phyloP scores from a whole-genome alignment of 2,113 vertebrate genomes.

The Meleagris gallopavo region DNA sequence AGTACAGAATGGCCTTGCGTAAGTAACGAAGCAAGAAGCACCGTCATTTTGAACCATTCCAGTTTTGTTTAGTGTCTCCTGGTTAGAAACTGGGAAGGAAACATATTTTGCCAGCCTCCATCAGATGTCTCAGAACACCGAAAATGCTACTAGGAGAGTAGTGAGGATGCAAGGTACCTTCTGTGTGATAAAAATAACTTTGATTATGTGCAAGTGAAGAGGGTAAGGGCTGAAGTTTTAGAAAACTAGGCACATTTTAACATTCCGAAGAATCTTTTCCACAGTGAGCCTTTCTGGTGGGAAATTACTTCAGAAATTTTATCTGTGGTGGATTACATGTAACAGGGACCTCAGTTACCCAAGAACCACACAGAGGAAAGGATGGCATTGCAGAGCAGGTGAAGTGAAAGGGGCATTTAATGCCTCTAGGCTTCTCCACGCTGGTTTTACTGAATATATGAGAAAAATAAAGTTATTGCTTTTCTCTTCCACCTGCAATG shows the following conservation, averaged over 20 bases:
- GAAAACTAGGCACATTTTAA: neutral
- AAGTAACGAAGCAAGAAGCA: neutral
- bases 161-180: neutral
- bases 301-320: neutral
- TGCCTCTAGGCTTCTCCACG: rapidly evolving
- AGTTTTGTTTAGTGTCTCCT: neutral
- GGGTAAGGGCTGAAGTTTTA: neutral
- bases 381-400: neutral
- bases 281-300: neutral
- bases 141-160: neutral
- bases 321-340: neutral
- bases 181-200: neutral
- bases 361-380: neutral
- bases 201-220: neutral
- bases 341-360: neutral
- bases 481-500: rapidly evolving
- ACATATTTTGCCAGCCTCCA: neutral
- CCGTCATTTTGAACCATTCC: neutral
- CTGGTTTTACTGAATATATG: neutral
- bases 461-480: neutral
- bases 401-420: neutral
- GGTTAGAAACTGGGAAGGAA: neutral
- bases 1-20: rapidly evolving
- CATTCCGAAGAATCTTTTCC: neutral
- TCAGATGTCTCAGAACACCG: neutral